Evolutionary conservation across 2,888 invertebrate genomes (phyloP).

Genomic region (Himalopsyche tibetana): DNA sequence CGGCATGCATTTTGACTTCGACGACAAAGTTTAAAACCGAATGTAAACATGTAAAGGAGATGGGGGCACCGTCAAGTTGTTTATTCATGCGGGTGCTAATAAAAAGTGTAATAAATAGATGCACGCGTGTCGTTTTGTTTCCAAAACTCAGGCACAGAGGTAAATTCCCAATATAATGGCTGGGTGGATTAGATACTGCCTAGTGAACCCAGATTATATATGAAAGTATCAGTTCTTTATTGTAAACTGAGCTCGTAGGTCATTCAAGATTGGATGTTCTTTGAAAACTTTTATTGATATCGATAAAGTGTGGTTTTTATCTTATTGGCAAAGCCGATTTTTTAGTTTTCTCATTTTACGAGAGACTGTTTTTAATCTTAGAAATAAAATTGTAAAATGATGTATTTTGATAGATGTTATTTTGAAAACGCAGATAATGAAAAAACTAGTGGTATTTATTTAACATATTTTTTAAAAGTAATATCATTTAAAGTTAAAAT

Average conservation of each 20-base stretch:
- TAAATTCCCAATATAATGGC: background rate
- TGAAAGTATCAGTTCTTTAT: too few relatives aligned
- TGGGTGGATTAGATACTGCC: background rate
- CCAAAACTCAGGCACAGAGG: constrained; percentile 6
- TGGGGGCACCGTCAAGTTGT: background rate
- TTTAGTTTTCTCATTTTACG: too few relatives aligned
- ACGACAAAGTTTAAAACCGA: background rate
- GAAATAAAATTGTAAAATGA: too few relatives aligned
- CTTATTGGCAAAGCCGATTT: too few relatives aligned
- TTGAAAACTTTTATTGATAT: background rate
- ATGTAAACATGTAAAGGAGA: constrained; percentile 7
- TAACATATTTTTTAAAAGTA: too few relatives aligned
- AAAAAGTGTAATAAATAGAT: constrained; percentile 25
- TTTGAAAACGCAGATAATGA: too few relatives aligned
- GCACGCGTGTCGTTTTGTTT: constrained; percentile 30
- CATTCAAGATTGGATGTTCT: background rate
- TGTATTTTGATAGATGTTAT: too few relatives aligned
- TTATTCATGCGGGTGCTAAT: constrained; percentile 10
- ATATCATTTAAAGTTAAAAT: too few relatives aligned
- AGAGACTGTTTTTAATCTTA: too few relatives aligned
- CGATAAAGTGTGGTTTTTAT: too few relatives aligned
- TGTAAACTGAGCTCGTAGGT: background rate
- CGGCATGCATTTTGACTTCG: background rate
- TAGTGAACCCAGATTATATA: too few relatives aligned
- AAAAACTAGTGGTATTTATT: too few relatives aligned